A percentile compares a stretch with the other conserved stretches of the same genome.
These are phyloP conservation scores for Microctonus aethiopoides DNA, from an alignment of 2,888 invertebrate species.

Conservation along the genomic window DNA sequence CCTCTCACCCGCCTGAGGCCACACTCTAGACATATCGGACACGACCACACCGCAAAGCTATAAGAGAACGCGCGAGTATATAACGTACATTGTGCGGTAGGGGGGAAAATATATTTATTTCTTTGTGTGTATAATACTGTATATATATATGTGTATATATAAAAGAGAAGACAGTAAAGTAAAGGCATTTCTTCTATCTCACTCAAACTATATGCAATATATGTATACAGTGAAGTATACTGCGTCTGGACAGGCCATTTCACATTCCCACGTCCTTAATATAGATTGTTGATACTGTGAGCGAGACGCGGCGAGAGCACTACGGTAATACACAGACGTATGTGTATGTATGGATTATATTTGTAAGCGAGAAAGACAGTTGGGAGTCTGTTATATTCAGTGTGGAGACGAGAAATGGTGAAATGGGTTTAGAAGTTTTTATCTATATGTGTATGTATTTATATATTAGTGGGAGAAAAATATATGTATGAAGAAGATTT, in stretches of 20 bases:
- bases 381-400: conserved; percentile 22
- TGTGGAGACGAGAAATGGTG: conserved; percentile 35
- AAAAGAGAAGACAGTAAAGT: conserved; percentile 1
- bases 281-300: conserved; percentile 58
- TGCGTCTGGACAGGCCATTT: conserved; percentile 51
- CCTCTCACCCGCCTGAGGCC: conserved; percentile 26
- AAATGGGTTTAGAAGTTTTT: conserved; percentile 35
- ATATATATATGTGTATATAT: not conserved
- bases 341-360: not conserved
- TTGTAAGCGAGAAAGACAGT: not conserved
- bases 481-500: not conserved
- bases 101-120: not conserved
- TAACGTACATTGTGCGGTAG: not conserved
- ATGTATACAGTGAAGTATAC: not conserved
- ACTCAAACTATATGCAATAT: conserved; percentile 22
- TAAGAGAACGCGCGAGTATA: conserved; percentile 3
- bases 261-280: conserved; percentile 64
- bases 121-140: not conserved
- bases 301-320: conserved; percentile 40
- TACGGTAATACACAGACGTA: conserved; percentile 18
- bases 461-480: conserved; percentile 15
- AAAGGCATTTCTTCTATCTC: conserved; percentile 17
- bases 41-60: conserved; percentile 25
- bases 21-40: conserved; percentile 28
- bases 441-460: not conserved